phyloP scores from a whole-genome alignment of 2,113 vertebrate species.

The Gnathonemus echidnorhynchus region DNA sequence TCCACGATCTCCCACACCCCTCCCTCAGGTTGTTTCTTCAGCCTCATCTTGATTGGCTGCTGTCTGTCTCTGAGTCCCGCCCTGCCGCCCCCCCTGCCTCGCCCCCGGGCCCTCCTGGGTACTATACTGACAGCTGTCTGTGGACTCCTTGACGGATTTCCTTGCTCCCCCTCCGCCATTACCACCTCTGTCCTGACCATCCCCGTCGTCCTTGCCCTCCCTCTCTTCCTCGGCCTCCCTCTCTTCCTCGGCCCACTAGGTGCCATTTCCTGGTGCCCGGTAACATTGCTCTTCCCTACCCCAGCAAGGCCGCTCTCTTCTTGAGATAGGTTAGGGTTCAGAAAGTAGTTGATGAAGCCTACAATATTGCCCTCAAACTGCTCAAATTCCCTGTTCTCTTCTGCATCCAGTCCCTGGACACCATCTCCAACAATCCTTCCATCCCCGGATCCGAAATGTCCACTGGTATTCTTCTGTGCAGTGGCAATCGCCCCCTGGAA shows the following conservation, averaged over 20 bases:
- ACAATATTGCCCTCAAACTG: constrained; percentile 56
- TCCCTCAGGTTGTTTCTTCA: constrained; percentile 12
- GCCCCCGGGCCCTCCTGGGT: constrained; percentile 39
- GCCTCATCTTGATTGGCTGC: constrained; percentile 1
- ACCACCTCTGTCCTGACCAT: background rate
- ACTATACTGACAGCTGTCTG: background rate
- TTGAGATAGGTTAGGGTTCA: constrained; percentile 27
- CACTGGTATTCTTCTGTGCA: background rate
- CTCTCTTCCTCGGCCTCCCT: background rate
- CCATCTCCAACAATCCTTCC: background rate
- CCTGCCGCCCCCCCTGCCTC: constrained; percentile 44
- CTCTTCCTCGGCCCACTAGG: background rate
- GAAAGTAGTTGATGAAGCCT: constrained; percentile 55
- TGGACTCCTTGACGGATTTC: constrained; percentile 18
- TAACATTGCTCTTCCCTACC: background rate
- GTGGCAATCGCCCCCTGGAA: background rate
- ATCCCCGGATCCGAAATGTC: background rate
- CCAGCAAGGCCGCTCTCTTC: background rate
- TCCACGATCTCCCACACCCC: constrained; percentile 24
- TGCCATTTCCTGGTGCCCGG: background rate
- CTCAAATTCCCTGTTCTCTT: constrained; percentile 17
- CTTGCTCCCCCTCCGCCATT: background rate
- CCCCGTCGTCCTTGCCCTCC: background rate
- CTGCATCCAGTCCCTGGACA: background rate
- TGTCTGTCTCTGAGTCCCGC: constrained; percentile 28